Evolutionary conservation across 1,140 invertebrate species (phyloP), one percentile per base, ranked within the genome.

Genomic region (Atta colombica): DNA sequence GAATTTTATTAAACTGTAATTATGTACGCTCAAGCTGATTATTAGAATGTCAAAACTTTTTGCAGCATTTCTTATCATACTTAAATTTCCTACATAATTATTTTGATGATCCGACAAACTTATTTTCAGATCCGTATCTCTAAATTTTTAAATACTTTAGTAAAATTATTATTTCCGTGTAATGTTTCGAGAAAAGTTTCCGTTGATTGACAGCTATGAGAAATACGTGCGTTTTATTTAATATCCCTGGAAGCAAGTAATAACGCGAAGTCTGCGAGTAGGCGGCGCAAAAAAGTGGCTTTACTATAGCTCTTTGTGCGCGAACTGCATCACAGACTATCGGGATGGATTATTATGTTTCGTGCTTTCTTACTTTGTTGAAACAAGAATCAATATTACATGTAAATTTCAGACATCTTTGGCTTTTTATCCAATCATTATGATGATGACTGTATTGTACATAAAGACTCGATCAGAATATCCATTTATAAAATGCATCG

Each of bases 181-280:
- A 35, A n/a, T 68, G 18, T 78, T 35, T 21, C 14, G 21, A 12
- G 31, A 68, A 68, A 25, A 68, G 21, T 25, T 68, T 2, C 3
- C 25, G 61, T 51, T 51, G 49, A 80, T 55, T n/a, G 77, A 53
- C 21, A 39, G 10, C 65, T 66, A 53, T 39, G 49, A 58, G 45
- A 69, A 18, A 18, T 18, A 80, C 28, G 28, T 35, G 77, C 31
- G 25, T 55, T 80, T 80, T 45, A 80, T 80, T 80, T 80, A 69
- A 80, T 69, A 69, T 58, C 5, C 14, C 49, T 21, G 31, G n/a
- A 49, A 80, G 77, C 28, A 25, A 69, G 63, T 55, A 69, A 16
- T 16, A 45, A 39, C 16, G 12, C 3, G n/a, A 53, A 80, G 63
- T 78, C 18, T 28, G 63, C 45, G 18, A 68, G 77, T 80, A 21